Percentiles rank a stretch among this genome's conserved stretches.
Evolutionary conservation across 2,888 invertebrate genomes (phyloP).

Genomic region (Ryuthela nishihirai): DNA sequence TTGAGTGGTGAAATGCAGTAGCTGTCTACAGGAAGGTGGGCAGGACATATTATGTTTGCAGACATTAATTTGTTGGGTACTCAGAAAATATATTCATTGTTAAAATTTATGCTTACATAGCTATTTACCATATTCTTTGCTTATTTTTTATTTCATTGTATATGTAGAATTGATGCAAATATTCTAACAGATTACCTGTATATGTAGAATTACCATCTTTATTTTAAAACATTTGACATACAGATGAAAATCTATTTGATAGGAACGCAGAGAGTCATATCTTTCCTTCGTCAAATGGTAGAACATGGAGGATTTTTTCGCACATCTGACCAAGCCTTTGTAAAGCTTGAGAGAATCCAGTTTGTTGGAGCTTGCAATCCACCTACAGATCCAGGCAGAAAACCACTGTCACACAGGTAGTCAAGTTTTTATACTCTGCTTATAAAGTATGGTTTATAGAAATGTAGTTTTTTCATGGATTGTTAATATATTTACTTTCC

Average conservation of each 20-base stretch:
- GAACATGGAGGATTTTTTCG: slow-evolving; percentile 72
- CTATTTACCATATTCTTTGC: too few relatives aligned
- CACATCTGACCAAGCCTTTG: slow-evolving; percentile 70
- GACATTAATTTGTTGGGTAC: too few relatives aligned
- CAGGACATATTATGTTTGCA: too few relatives aligned
- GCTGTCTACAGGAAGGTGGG: too few relatives aligned
- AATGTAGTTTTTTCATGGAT: not conserved
- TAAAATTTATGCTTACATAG: too few relatives aligned
- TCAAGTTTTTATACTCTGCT: not conserved
- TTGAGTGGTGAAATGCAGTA: too few relatives aligned
- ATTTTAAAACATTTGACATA: too few relatives aligned
- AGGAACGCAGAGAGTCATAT: slow-evolving; percentile 89
- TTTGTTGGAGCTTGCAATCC: slow-evolving; percentile 99
- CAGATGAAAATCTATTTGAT: too few relatives aligned
- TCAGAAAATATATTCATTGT: too few relatives aligned
- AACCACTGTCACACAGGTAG: slow-evolving; percentile 85
- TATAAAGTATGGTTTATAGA: not conserved
- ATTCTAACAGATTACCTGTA: too few relatives aligned
- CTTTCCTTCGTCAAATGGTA: slow-evolving; percentile 94
- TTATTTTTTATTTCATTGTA: not conserved
- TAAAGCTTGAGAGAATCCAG: slow-evolving; percentile 93
- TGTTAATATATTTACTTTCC: not conserved
- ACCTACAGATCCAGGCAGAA: slow-evolving; percentile 97
- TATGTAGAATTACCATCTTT: too few relatives aligned
- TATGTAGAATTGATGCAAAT: too few relatives aligned